phyloP scores from a whole-genome alignment of 2,797 vertebrate genomes.

The Characodon lateralis region DNA sequence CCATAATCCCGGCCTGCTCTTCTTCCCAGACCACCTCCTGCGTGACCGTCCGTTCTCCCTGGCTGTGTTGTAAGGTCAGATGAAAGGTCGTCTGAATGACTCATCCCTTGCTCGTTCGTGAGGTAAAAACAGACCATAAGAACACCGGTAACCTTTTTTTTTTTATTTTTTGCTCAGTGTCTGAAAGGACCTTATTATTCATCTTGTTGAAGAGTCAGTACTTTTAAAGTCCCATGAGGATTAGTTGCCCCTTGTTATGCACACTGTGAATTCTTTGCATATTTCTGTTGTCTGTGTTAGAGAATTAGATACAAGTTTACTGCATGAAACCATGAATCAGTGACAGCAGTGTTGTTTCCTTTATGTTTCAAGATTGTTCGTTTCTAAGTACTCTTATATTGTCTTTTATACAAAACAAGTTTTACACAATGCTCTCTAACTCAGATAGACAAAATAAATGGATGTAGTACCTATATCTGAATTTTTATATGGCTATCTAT shows the following conservation, averaged over 20 bases:
- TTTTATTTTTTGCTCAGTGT: not conserved
- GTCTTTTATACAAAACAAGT: not conserved
- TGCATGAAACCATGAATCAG: not conserved
- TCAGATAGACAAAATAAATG: not conserved
- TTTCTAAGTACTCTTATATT: not conserved
- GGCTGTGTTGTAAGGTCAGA: constrained; percentile 91
- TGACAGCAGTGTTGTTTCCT: not conserved
- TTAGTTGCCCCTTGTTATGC: not conserved
- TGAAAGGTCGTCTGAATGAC: not conserved
- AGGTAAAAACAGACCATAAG: constrained; percentile 1
- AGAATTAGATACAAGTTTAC: not conserved
- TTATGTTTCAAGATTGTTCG: not conserved
- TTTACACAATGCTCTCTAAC: not conserved
- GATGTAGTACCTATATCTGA: not conserved
- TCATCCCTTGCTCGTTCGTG: not conserved
- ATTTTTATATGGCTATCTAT: not conserved
- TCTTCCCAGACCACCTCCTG: constrained; percentile 86
- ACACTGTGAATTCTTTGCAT: not conserved
- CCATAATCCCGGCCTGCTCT: constrained; percentile 83
- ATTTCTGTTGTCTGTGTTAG: not conserved
- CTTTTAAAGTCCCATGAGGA: not conserved
- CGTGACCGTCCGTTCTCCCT: constrained; percentile 88
- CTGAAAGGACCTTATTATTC: not conserved
- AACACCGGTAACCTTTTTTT: not conserved
- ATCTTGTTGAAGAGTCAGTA: not conserved